Conservation (phyloP, 2,797 vertebrate genomes). For the Tokudaia tokunoshimensis region DNA sequence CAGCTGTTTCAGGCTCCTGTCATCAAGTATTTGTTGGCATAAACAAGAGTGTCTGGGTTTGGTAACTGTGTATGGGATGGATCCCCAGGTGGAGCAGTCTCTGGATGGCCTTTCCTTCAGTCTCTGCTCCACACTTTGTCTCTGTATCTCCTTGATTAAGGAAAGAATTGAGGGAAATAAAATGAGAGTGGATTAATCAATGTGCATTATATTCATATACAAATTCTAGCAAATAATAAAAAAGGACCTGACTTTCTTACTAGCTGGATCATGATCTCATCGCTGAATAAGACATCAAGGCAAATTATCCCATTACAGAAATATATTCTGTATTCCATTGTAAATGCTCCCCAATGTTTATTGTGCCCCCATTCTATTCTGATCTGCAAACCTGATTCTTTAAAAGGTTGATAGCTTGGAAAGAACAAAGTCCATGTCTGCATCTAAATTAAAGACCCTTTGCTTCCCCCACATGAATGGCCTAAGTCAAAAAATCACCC, state of each 20-base stretch:
- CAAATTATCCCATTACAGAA: neutral
- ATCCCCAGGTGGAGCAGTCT: no score
- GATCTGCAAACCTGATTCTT: neutral
- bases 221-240: neutral
- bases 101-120: no score
- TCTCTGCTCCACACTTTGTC: no score
- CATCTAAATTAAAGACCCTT: neutral
- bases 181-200: neutral
- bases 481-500: constrained; percentile 9
- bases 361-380: neutral
- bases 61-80: no score
- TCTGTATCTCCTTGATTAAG: neutral
- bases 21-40: no score
- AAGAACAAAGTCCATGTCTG: neutral
- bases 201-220: neutral
- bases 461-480: neutral
- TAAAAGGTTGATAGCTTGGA: neutral
- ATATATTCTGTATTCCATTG: neutral
- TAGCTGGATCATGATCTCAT: neutral
- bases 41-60: no score
- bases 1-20: no score
- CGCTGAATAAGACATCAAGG: neutral
- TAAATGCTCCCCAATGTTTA: neutral
- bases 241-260: neutral
- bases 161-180: neutral